phyloP scores from a whole-genome alignment of 2,797 vertebrate genomes.

The Gephyroberyx darwinii region DNA sequence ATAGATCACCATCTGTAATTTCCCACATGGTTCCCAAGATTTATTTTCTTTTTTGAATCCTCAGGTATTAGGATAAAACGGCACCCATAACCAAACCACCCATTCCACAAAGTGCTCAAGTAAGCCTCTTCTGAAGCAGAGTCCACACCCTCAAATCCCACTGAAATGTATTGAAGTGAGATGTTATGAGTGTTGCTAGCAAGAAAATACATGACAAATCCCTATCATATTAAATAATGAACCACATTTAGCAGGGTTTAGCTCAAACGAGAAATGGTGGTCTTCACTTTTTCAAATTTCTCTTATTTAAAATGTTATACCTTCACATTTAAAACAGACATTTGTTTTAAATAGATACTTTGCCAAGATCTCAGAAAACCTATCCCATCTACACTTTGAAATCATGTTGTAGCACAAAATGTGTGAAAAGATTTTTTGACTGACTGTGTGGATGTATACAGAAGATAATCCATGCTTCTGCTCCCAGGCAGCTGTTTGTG shows the following conservation, averaged over 20 bases:
- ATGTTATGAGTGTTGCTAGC: neutral
- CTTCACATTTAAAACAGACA: no score
- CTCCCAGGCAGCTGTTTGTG: constrained; percentile 34
- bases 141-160: neutral
- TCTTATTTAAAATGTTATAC: no score
- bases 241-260: no score
- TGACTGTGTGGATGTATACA: neutral
- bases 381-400: no score
- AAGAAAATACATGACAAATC: neutral
- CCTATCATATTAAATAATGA: neutral
- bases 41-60: neutral
- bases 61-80: neutral
- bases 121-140: neutral
- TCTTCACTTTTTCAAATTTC: no score
- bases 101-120: neutral
- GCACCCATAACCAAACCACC: neutral
- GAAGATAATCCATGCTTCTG: constrained; percentile 18
- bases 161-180: neutral
- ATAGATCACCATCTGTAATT: neutral
- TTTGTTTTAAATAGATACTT: no score
- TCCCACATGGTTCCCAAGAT: neutral
- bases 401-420: no score
- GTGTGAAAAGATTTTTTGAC: neutral
- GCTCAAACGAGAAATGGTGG: no score
- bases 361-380: no score